These are phyloP conservation scores for Dermolepida albohirtum DNA, from an alignment of 2,888 invertebrate species.

Conservation along the genomic window DNA sequence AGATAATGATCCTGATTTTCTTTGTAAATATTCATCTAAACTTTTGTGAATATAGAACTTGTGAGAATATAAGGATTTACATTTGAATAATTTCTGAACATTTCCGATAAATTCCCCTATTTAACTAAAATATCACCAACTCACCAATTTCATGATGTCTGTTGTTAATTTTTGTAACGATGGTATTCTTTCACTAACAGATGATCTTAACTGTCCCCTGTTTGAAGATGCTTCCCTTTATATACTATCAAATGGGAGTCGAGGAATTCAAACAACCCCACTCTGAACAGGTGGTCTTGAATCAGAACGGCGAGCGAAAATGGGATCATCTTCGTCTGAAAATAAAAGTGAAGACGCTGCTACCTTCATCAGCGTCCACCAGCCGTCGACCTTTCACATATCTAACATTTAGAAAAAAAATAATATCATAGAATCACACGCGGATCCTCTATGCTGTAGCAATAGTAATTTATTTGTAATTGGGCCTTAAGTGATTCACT, in stretches of 20 bases:
- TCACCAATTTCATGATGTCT: conserved; percentile 53
- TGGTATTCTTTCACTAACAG: conserved; percentile 47
- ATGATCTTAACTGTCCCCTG: conserved; percentile 49
- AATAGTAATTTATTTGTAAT: too few relatives aligned
- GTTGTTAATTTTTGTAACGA: neutral
- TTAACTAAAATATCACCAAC: too few relatives aligned
- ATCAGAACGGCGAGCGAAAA: conserved; percentile 57
- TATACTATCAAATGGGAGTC: conserved; percentile 56
- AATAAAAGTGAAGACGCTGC: conserved; percentile 52
- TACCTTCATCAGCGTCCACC: conserved; percentile 1
- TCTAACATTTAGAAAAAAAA: too few relatives aligned
- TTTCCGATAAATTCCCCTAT: too few relatives aligned
- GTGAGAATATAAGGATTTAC: too few relatives aligned
- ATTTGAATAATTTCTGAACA: neutral
- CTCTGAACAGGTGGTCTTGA: conserved; percentile 51
- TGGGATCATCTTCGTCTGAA: conserved; percentile 58
- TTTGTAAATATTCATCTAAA: too few relatives aligned
- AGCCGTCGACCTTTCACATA: conserved; percentile 33
- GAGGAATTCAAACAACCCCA: conserved; percentile 53
- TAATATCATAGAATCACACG: too few relatives aligned
- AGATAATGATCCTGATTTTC: too few relatives aligned
- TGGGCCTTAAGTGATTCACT: too few relatives aligned
- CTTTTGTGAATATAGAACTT: too few relatives aligned
- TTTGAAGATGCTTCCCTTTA: conserved; percentile 54
- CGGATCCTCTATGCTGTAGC: too few relatives aligned